These are phyloP conservation scores for Gnathonemus longibarbis DNA, from an alignment of 2,113 vertebrate genomes.

Conservation along the genomic window DNA sequence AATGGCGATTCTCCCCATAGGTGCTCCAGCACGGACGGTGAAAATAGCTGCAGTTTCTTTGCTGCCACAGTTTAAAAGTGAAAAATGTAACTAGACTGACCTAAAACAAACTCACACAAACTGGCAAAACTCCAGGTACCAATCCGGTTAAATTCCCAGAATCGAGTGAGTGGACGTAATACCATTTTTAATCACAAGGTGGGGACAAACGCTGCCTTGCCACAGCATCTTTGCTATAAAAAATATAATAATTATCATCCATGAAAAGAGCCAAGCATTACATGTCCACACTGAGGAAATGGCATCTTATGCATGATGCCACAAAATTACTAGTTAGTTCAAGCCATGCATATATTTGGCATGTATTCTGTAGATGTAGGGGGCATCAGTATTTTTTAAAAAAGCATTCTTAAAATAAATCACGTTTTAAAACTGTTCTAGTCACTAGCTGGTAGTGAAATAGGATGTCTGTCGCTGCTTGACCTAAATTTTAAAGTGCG, in stretches of 20 bases:
- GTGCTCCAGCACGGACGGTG: neutral
- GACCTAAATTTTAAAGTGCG: neutral
- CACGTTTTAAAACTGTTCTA: neutral
- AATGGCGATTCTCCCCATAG: neutral
- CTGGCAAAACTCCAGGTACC: neutral
- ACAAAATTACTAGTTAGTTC: neutral
- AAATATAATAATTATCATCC: neutral
- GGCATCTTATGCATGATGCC: neutral
- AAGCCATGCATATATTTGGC: neutral
- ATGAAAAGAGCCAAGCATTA: neutral
- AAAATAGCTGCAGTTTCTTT: neutral
- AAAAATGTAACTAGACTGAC: neutral
- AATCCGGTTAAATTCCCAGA: neutral
- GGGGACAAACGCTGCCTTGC: neutral
- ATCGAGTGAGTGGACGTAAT: neutral
- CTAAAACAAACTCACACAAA: neutral
- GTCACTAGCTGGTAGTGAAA: neutral
- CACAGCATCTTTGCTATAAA: neutral
- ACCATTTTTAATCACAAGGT: neutral
- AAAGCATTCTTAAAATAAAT: neutral
- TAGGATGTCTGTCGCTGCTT: neutral
- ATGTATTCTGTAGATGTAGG: neutral
- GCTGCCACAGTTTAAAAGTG: neutral
- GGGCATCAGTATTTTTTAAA: neutral
- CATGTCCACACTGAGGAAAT: neutral